Base-by-base conservation (phyloP, 2,113 vertebrate genomes). In the Phylloscopus trochiloides region DNA sequence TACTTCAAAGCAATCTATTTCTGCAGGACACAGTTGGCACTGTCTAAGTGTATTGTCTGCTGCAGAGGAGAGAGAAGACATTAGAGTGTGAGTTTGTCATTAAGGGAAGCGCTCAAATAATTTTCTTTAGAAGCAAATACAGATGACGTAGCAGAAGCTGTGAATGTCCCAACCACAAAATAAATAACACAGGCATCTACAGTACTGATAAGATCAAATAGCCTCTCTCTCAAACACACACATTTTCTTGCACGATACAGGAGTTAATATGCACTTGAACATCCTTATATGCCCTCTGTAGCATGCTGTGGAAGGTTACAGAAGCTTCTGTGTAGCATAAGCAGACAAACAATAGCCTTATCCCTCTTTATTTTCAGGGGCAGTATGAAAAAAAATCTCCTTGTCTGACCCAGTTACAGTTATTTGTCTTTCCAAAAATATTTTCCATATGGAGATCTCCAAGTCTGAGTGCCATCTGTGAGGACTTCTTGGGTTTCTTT, bases 371-470 rank as follows among this genome's bases (percentile, higher is more conserved):
- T 96, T 94, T 95, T 93, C 93, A 94, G 75, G 93, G 96, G 72
- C 72, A 90, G n/a, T 59, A 67, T 83, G 72, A 93, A 92, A 96
- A 95, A 82, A 93, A 63, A 17, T 67, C 57, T 77, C 48, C 75
- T 93, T 92, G 90, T 86, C 90, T 96, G 88, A 93, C 90, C 82
- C 88, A 92, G 51, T 94, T 96, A 93, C 72, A 88, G 86, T 90
- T 92, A 86, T 95, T 96, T 96, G 90, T 93, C 92, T 94, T 96
- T 96, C 94, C 88, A 93, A 95, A 96, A 96, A 95, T 94, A 96
- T 94, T 96, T 96, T 95, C 96, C 93, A 93, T 95, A 92, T 92
- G 96, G 88, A 95, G 82, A 71, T 95, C 92, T 97, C 92, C 90
- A 88, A 77, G 85, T 62, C 82, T 93, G 86, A 95, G 65, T 88